Conservation (phyloP, 2,113 vertebrate genomes). For the Platanista minor region DNA sequence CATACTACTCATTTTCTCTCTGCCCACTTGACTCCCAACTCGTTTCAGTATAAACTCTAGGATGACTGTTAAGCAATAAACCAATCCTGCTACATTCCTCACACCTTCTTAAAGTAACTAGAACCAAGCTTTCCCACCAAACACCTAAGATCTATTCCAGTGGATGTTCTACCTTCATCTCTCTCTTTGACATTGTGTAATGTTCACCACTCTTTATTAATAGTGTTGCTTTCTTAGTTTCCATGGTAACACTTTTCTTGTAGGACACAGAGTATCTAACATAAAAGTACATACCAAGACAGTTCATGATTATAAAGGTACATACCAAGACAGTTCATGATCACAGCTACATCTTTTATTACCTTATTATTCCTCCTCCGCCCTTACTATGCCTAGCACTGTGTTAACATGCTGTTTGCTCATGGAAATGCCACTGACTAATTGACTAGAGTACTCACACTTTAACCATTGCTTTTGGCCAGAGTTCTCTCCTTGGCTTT, state of each 20-base stretch:
- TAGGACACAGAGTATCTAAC: neutral
- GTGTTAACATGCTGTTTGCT: neutral
- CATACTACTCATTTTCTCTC: neutral
- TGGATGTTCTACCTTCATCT: neutral
- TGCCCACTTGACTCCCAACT: neutral
- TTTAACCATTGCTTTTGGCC: neutral
- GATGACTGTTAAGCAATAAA: neutral
- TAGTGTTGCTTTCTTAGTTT: neutral
- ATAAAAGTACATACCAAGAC: neutral
- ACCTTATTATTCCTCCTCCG: neutral
- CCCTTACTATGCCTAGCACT: neutral
- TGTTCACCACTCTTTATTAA: neutral
- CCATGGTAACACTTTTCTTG: neutral
- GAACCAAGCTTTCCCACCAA: neutral
- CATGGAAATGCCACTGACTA: neutral
- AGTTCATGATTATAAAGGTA: neutral
- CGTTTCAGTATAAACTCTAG: neutral
- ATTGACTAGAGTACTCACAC: neutral
- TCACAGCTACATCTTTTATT: neutral
- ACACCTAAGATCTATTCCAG: neutral
- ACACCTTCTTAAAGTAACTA: neutral
- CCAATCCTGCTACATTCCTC: neutral
- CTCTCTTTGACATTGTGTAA: neutral
- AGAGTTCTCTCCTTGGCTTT: neutral
- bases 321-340: neutral